Percentiles rank a stretch among this genome's conserved stretches.
Evolutionary conservation across 2,797 vertebrate species (phyloP).

Genomic region (Acanthis flammea): DNA sequence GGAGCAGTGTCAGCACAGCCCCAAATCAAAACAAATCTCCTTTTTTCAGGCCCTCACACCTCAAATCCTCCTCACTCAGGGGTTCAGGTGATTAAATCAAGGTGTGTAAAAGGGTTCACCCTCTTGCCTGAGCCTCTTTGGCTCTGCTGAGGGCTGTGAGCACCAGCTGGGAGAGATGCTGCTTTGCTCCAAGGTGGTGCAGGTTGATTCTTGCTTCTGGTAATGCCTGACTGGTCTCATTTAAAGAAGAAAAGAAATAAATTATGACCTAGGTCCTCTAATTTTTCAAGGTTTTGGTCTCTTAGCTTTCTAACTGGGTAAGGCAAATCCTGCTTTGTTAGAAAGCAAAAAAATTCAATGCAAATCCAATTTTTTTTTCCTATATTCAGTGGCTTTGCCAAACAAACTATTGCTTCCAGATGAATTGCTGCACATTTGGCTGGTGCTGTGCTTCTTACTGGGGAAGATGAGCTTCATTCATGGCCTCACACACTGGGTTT

Average conservation of each 20-base stretch:
- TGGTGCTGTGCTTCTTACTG: not conserved
- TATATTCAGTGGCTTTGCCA: not conserved
- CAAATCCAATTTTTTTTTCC: not conserved
- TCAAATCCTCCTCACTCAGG: fast-evolving
- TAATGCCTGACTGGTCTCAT: not conserved
- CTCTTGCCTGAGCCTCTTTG: not conserved
- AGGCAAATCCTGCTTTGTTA: not conserved
- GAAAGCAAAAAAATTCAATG: not conserved
- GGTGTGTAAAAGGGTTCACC: not conserved
- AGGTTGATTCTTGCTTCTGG: not conserved
- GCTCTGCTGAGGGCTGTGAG: not conserved
- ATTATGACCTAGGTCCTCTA: not conserved
- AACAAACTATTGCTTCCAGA: not conserved
- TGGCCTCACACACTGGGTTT: not conserved
- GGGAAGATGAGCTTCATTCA: not conserved
- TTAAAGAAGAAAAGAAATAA: not conserved
- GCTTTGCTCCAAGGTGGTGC: not conserved
- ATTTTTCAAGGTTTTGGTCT: not conserved
- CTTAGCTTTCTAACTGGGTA: not conserved
- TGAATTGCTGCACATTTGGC: slow-evolving; percentile 1
- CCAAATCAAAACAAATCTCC: not conserved
- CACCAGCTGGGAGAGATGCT: fast-evolving
- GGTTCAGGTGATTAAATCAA: not conserved
- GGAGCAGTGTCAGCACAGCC: not conserved
- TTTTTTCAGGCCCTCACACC: not conserved